Conservation (phyloP, 2,113 vertebrate species). For the Gila orcuttii region DNA sequence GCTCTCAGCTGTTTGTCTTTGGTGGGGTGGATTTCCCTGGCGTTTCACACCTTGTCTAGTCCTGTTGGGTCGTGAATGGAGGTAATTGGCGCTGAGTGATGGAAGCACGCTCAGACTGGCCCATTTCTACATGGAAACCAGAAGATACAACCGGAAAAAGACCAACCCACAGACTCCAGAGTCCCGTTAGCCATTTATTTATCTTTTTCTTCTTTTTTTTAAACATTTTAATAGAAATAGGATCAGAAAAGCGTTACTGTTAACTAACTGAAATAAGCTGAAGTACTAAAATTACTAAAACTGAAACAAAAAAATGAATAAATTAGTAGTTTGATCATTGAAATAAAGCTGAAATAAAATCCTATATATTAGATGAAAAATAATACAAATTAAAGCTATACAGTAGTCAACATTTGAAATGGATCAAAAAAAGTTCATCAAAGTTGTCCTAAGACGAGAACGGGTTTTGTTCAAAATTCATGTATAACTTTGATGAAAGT, state of each 20-base stretch:
- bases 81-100: conserved; percentile 25
- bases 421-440: too few relatives aligned
- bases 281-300: not conserved
- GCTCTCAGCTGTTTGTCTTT: conserved; percentile 66
- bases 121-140: conserved; percentile 42
- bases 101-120: conserved; percentile 70
- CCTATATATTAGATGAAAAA: too few relatives aligned
- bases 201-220: too few relatives aligned
- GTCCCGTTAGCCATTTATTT: not conserved
- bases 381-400: too few relatives aligned
- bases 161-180: not conserved
- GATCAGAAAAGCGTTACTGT: not conserved
- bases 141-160: not conserved
- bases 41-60: conserved; percentile 73
- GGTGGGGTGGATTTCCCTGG: conserved; percentile 61
- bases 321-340: too few relatives aligned
- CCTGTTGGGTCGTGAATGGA: conserved; percentile 59
- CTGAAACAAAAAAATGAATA: too few relatives aligned
- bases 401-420: too few relatives aligned
- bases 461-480: too few relatives aligned
- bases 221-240: not conserved
- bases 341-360: not conserved
- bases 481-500: too few relatives aligned
- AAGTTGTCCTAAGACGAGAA: too few relatives aligned
- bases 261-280: not conserved